These are phyloP conservation scores for Gymnocheta viridis DNA, from an alignment of 2,888 invertebrate genomes.

Conservation along the genomic window DNA sequence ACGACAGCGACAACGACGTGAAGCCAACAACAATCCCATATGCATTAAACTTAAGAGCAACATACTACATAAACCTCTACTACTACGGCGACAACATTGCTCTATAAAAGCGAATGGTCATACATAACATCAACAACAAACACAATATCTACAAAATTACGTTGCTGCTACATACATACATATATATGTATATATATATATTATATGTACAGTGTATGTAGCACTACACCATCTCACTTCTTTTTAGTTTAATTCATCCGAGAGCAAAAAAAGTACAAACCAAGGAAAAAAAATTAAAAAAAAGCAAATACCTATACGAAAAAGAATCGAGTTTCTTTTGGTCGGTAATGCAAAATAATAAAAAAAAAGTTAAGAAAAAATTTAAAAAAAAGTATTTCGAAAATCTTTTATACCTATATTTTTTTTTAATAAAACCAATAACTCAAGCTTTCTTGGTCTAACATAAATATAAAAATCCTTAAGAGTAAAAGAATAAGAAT, in stretches of 20 bases:
- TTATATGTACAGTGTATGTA: constrained; percentile 8
- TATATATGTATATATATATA: not conserved
- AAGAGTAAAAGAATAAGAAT: constrained; percentile 74
- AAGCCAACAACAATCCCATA: constrained; percentile 41
- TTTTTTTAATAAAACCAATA: constrained; percentile 60
- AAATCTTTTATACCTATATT: constrained; percentile 18
- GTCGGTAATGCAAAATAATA: constrained; percentile 62
- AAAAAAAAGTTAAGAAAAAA: constrained; percentile 27
- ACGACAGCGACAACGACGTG: constrained; percentile 35
- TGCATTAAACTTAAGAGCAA: constrained; percentile 40
- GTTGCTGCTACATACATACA: not conserved
- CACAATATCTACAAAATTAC: constrained; percentile 31
- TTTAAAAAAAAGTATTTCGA: constrained; percentile 49
- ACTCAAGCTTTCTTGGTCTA: constrained; percentile 71
- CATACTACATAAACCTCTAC: constrained; percentile 27
- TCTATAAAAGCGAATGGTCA: constrained; percentile 47
- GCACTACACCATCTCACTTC: constrained; percentile 21
- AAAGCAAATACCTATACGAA: constrained; percentile 15
- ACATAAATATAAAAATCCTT: constrained; percentile 71
- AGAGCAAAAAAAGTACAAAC: constrained; percentile 26
- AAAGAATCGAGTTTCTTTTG: constrained; percentile 56
- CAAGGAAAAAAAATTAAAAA: not conserved
- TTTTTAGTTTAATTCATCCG: constrained; percentile 34
- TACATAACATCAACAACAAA: constrained; percentile 35
- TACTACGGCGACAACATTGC: constrained; percentile 45